Base-by-base conservation (phyloP, 1,140 invertebrate genomes). In the Pseudachorutes palmiensis region DNA sequence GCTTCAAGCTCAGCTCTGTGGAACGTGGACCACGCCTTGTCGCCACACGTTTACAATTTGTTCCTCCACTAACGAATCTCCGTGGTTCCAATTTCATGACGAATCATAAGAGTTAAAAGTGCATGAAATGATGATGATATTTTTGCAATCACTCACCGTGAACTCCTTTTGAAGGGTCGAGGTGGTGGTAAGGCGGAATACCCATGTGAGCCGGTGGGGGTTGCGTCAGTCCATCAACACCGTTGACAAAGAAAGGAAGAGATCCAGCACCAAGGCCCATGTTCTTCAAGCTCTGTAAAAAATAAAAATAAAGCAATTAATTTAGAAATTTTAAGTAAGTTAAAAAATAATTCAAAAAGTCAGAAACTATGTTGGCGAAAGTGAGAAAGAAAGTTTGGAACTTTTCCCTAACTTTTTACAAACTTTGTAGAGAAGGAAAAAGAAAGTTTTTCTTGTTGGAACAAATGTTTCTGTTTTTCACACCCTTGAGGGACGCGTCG, bases 201-300 rank as follows among this genome's bases (percentile, higher is more conserved):
- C 94, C 94, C 31, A 28, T 32, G 91, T 95, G 97, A 79, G 97
- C 94, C 71, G 94, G 94, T 16, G 94, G 94, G 65, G 94, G 94
- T 80, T 94, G 92, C 73, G 91, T 80, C 75, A 89, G 86, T 51
- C 85, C 92, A 77, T 91, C 92, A 74, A 92, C 92, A 77, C 91
- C 93, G 74, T 91, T 90, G 79, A 92, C 94, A 82, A 96, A 94
- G 78, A 93, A 89, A 26, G 90, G 88, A 68, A 93, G 79, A 31
- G 84, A 70, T 49, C 66, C 69, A 65, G 60, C 66, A 66, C 70
- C 66, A 32, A 71, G 62, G 49, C 63, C 66, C 32, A 68, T 49
- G 28, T 63, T 36, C 49, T 71, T 69, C 51, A 55, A 22, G 3
- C 41, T 62, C 57, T 69, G 61, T 57, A 51, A 63, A 32, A 41